Evolutionary conservation across 2,888 invertebrate genomes (phyloP), one percentile per base, ranked within the genome.

Genomic region (Brachylomia viminalis): DNA sequence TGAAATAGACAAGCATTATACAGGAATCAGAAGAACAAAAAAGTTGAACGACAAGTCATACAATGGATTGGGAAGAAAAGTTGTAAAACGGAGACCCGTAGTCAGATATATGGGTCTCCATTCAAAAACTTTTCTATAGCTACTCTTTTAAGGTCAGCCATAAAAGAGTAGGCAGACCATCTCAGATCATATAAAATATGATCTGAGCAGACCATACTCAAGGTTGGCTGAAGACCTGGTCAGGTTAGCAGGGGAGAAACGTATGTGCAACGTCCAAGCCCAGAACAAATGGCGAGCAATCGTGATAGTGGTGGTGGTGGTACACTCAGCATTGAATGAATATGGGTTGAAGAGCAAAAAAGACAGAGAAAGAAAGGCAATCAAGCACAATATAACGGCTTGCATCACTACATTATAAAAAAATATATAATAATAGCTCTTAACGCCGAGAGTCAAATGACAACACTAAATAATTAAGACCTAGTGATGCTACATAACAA

Each of bases 401-500:
- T 27, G 17, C 0, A 3, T n/a, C 4, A 6, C 7, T 61, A 61
- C 1, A 42, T 42, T 7, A 42, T 10, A 10, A 38, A 38, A 38
- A 38, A 38, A 38, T 33, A 33, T 3, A 33, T 3, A 33, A 33
- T 33, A 33, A 38, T 62, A 20, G 11, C 13, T 30, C 17, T 4
- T 6, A 15, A 52, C 10, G 11, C 52, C 7, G 1, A 52, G 8
- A 62, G 15, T n/a, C 33, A 27, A 11, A 0, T 30, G 20, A 15
- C 27, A 54, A 56, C n/a, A 4, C 13, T 8, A 62, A 49, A 30
- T 49, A 80, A 75, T 72, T 47, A 59, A 64, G 20, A 65, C 38
- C 58, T 66, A 74, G 54, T 62, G 71, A 77, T 69, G 61, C 38
- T 62, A 75, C 61, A 58, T 49, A 45, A 23, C 42, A 72, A 45